These are phyloP conservation scores for Liodrosophila aerea DNA, from an alignment of 2,888 invertebrate species.

Conservation along the genomic window DNA sequence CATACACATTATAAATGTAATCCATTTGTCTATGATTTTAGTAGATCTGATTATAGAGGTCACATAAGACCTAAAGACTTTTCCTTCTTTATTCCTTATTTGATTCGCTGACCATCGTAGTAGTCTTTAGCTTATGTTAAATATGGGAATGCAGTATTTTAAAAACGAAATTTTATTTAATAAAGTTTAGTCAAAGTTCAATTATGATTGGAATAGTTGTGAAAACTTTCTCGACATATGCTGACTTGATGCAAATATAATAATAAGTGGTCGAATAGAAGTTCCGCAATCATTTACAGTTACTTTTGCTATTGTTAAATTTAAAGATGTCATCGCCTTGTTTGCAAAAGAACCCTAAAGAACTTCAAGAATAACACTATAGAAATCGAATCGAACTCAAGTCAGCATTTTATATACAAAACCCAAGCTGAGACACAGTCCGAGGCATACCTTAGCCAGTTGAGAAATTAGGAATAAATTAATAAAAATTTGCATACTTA, in stretches of 20 bases:
- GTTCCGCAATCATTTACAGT: constrained; percentile 46
- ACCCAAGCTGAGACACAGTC: constrained; percentile 7
- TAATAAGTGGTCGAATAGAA: too few species aligned
- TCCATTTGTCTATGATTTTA: too few species aligned
- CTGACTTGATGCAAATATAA: constrained; percentile 2
- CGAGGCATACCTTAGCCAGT: constrained; percentile 14
- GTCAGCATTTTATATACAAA: constrained; percentile 4
- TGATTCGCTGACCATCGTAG: too few species aligned
- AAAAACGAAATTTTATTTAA: too few species aligned
- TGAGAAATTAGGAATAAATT: constrained; percentile 58
- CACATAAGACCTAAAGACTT: too few species aligned
- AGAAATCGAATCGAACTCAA: constrained; percentile 8
- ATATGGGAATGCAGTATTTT: too few species aligned
- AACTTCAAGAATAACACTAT: constrained; percentile 6
- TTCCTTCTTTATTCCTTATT: too few species aligned
- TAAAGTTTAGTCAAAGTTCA: too few species aligned
- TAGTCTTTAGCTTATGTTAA: too few species aligned
- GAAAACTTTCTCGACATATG: background rate
- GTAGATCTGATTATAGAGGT: too few species aligned
- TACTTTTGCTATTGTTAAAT: constrained; percentile 48
- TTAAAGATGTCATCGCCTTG: background rate
- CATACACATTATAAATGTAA: too few species aligned
- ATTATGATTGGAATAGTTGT: too few species aligned
- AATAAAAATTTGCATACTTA: constrained; percentile 63
- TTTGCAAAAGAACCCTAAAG: background rate